phyloP scores from a whole-genome alignment of 2,797 vertebrate species.

The Masticophis lateralis region DNA sequence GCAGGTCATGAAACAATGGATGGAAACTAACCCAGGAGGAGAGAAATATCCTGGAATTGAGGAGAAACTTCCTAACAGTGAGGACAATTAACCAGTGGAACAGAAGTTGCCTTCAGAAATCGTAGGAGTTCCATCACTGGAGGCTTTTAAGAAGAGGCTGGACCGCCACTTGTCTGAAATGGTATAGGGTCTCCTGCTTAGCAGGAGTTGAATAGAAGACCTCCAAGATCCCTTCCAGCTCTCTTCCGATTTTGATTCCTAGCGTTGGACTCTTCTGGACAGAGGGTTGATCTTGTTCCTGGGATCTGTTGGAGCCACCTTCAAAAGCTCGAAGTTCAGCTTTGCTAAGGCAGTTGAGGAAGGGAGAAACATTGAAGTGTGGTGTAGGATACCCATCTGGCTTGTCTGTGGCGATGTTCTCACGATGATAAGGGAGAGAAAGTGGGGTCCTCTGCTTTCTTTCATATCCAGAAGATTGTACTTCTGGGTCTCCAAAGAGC shows the following conservation, averaged over 20 bases:
- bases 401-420: not conserved
- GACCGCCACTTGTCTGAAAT: too few species aligned
- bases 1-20: not conserved
- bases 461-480: not conserved
- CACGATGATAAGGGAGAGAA: not conserved
- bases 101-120: too few species aligned
- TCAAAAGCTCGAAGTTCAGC: not conserved
- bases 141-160: too few species aligned
- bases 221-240: too few species aligned
- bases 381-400: too few species aligned
- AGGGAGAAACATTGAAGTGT: not conserved
- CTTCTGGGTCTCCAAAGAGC: not conserved
- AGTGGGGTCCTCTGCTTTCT: accelerated
- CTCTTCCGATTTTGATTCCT: too few species aligned
- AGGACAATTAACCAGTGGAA: not conserved
- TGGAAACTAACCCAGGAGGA: not conserved
- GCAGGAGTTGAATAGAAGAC: too few species aligned
- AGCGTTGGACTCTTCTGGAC: too few species aligned
- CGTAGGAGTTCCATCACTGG: too few species aligned
- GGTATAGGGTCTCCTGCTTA: too few species aligned
- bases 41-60: not conserved
- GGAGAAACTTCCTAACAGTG: not conserved
- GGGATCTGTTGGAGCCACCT: too few species aligned
- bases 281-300: too few species aligned
- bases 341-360: not conserved